These are phyloP conservation scores for Archaeoteleia sp. DNA, from an alignment of 2,888 invertebrate species.

Conservation along the genomic window DNA sequence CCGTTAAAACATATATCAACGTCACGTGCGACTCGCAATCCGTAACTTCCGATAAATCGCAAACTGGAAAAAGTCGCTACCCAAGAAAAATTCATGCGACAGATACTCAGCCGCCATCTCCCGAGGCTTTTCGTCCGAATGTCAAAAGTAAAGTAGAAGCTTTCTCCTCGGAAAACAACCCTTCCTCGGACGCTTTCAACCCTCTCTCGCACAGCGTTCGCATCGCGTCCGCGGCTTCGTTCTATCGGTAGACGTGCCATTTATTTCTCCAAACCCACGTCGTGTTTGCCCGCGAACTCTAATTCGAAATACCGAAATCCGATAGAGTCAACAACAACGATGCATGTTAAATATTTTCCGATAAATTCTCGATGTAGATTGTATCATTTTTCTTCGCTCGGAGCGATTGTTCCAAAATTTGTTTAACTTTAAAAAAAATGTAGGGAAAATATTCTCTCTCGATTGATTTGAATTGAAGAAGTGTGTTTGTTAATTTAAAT, in stretches of 20 bases:
- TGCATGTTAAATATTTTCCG: conserved; percentile 58
- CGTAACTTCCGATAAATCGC: conserved; percentile 1
- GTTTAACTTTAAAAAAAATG: neutral
- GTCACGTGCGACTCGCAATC: neutral
- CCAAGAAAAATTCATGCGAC: conserved; percentile 13
- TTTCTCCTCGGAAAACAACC: conserved; percentile 26
- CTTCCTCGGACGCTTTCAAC: conserved; percentile 9
- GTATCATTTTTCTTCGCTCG: neutral
- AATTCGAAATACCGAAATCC: conserved; percentile 47
- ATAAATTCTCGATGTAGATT: conserved; percentile 53
- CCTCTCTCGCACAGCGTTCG: conserved; percentile 6
- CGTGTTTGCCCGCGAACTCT: conserved; percentile 27
- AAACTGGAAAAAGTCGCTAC: conserved; percentile 2
- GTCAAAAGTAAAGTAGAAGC: conserved; percentile 10
- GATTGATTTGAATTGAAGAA: too few relatives aligned
- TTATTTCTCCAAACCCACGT: conserved; percentile 34
- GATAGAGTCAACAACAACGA: conserved; percentile 30
- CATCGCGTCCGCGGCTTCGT: conserved; percentile 20
- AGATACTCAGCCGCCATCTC: conserved; percentile 3
- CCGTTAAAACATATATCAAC: conserved; percentile 6
- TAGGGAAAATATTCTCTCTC: neutral
- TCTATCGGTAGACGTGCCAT: conserved; percentile 29
- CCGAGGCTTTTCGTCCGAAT: conserved; percentile 5
- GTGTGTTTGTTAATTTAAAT: too few relatives aligned
- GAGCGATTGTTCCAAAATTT: neutral